Base-by-base conservation (phyloP, 2,888 invertebrate species). In the Prostheceraeus crozeri region DNA sequence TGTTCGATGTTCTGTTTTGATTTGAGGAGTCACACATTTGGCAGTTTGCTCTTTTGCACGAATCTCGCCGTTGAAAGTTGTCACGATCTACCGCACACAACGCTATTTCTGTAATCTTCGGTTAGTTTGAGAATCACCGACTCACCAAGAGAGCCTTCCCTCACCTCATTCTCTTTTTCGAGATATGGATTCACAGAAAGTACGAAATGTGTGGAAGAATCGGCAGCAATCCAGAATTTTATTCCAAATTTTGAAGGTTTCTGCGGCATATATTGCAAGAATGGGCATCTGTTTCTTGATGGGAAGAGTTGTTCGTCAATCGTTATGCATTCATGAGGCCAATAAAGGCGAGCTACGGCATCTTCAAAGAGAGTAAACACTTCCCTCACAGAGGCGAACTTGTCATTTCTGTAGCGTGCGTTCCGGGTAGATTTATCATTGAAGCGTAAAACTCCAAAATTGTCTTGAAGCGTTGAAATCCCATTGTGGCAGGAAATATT, bases 181-280 rank as follows among this genome's bases (percentile, higher is more conserved):
- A 33, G n/a, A 33, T 51, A 51, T 21, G 30, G 52, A 23, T 51
- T 51, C 25, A 51, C 25, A 8, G 19, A 27, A 51, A 51, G 52
- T 21, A 51, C 52, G 25, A 21, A 51, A 51, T 51, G 52, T 27
- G 52, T 51, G 16, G 16, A 8, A 45, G 52, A 14, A 51, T 51
- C 52, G 25, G n/a, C n/a, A n/a, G n/a, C n/a, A n/a, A n/a, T n/a
- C n/a, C n/a, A n/a, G n/a, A n/a, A n/a, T n/a, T 33, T 51, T 51
- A 51, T 51, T 51, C 21, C 25, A 28, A 51, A 51, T 51, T 51
- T 51, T 14, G 52, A 51, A 51, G 52, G 52, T 23, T 51, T 51
- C n/a, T 51, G 8, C 14, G 46, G 46, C 46, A 45, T 45, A 14
- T 45, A 45, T 14, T 51, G 52, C 52, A 51, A 51, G 25, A 51